Base-by-base conservation (phyloP, 2,113 vertebrate species). In the Columba janthina region DNA sequence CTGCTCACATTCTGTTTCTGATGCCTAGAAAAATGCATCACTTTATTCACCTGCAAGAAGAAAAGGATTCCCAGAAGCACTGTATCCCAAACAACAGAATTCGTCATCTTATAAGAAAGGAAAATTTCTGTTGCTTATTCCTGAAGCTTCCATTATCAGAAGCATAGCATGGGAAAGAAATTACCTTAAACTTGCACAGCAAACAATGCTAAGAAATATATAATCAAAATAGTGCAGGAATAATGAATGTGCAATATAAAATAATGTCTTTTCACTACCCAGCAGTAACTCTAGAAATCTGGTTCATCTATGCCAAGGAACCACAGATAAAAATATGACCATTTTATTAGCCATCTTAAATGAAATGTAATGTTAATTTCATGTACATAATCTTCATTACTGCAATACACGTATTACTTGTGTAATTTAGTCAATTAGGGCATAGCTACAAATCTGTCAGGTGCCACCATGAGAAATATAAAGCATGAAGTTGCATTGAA, bases 311-410 rank as follows among this genome's bases (percentile, higher is more conserved):
- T 79, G 72, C 28, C 64, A 95, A 95, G 36, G 57, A 93, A 71
- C 7, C 34, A 88, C 42, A 86, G 85, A 95, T 67, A 90, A 96
- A 97, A 95, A 89, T 56, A 93, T 24, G 51, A 82, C 25, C 66
- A 90, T 92, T 97, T 93, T 96, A 96, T 96, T 92, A 94, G 36
- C 48, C 38, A 76, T 73, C 84, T 94, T 88, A 97, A 93, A 95
- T 90, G 57, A 95, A 97, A 95, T 89, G 65, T 64, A 97, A 95
- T 76, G 80, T 84, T 94, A 95, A 95, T 94, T 96, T 94, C 51
- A 93, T 71, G 74, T 95, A 75, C 71, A 70, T 88, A 95, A 92
- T 91, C 57, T 92, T 97, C 80, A 92, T 96, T 95, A 94, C 69
- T 89, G 72, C 71, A 83, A 88, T 77, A 94, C 74, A 95, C 1